Conservation (phyloP, 2,888 invertebrate species). For the Limnephilus rhombicus region DNA sequence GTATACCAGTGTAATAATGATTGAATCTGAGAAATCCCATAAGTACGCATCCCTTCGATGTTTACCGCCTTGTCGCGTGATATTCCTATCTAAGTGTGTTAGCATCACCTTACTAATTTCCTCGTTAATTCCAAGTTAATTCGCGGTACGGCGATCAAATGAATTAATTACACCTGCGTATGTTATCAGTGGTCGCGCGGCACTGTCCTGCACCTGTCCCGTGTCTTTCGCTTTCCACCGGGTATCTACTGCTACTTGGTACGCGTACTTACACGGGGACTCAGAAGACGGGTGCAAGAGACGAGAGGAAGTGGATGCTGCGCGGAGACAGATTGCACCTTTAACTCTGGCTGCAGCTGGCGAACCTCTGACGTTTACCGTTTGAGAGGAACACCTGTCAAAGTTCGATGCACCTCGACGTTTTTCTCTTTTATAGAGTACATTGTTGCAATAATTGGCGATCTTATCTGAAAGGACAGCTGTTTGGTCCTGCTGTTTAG, state of each 20-base stretch:
- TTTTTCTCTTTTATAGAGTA: not conserved
- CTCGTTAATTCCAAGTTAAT: not conserved
- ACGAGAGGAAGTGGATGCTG: not conserved
- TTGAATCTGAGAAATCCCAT: not conserved
- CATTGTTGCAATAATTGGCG: not conserved
- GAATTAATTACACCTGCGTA: not conserved
- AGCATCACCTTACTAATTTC: not conserved
- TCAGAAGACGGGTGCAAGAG: not conserved
- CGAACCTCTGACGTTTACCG: slow-evolving; percentile 8
- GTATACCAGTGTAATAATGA: no score
- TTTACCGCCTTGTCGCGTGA: not conserved
- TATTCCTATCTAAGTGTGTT: not conserved
- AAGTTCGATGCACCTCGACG: not conserved
- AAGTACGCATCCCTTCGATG: not conserved
- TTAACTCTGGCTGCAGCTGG: not conserved
- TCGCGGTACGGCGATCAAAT: not conserved
- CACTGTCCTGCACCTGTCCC: slow-evolving; percentile 10
- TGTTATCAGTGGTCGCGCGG: slow-evolving; percentile 5
- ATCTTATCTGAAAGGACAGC: not conserved
- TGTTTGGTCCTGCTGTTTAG: not conserved
- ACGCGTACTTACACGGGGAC: not conserved
- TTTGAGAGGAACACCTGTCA: slow-evolving; percentile 11
- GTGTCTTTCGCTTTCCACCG: not conserved
- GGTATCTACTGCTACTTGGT: not conserved
- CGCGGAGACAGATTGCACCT: slow-evolving; percentile 2